These are phyloP conservation scores for Zaprionus capensis DNA, from an alignment of 1,140 invertebrate genomes.

Conservation along the genomic window DNA sequence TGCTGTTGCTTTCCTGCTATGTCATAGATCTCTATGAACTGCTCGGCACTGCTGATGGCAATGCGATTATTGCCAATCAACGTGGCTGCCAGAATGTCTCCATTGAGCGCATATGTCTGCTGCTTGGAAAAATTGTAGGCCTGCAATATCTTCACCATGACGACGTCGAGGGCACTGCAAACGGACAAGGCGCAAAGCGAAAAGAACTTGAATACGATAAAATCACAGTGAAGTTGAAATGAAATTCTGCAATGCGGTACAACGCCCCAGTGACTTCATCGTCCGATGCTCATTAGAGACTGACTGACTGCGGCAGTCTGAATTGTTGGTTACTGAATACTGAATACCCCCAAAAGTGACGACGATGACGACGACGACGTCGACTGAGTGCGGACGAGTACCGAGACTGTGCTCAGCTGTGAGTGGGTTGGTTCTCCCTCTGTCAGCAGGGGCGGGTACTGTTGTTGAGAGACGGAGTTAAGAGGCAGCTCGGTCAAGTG, in stretches of 20 bases:
- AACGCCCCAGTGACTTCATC: constrained; percentile 79
- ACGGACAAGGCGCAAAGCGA: constrained; percentile 3
- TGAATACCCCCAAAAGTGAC: constrained; percentile 33
- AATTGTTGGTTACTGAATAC: constrained; percentile 1
- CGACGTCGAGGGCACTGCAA: constrained; percentile 40
- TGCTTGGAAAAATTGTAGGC: constrained; percentile 82
- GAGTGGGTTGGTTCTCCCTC: constrained; percentile 44
- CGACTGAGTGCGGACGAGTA: constrained; percentile 31
- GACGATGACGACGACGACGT: constrained; percentile 20
- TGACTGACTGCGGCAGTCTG: constrained; percentile 45
- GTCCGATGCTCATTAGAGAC: constrained; percentile 53
- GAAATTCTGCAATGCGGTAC: constrained; percentile 39
- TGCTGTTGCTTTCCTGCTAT: constrained; percentile 70
- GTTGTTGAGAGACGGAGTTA: constrained; percentile 7
- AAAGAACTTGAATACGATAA: constrained; percentile 22
- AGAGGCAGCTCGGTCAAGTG: constrained; percentile 57
- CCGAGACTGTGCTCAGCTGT: constrained; percentile 10
- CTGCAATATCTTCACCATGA: constrained; percentile 82
- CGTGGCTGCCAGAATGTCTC: constrained; percentile 77
- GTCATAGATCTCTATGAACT: constrained; percentile 82
- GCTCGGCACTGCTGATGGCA: constrained; percentile 80
- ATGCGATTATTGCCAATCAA: constrained; percentile 76
- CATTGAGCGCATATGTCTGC: constrained; percentile 77
- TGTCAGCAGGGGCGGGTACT: not conserved
- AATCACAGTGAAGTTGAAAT: constrained; percentile 14